Evolutionary conservation across 2,113 vertebrate genomes (phyloP), one percentile per base, ranked within the genome.

Genomic region (Syrrhaptes paradoxus): DNA sequence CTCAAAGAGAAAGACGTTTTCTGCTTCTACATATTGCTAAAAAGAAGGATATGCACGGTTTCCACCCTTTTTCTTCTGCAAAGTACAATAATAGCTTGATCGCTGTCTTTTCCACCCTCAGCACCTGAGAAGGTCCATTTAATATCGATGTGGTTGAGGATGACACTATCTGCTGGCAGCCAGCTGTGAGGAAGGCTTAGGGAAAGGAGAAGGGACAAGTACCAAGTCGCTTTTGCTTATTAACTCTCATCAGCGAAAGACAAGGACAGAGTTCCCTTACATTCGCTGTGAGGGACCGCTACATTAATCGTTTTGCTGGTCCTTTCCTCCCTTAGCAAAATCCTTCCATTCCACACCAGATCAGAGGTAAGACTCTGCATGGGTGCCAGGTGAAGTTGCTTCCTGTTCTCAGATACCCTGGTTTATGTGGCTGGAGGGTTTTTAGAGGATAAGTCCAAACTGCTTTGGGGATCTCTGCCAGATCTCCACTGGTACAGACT

Each of bases 111-210:
- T 76, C n/a, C 20, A 9, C 26, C 19, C 34, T 62, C 43, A 43
- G 21, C 1, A 0, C 32, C 22, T 2, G 1, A 87, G 43, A n/a
- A 46, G 1, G 17, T 34, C 24, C 8, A 7, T 75, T 84, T 65
- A 74, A 49, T 15, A 59, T 17, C 2, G 0, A 10, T 1, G 4
- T 9, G 13, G 34, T 48, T 80, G 43, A n/a, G 38, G 34, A 48
- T 36, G 34, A 29, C 1, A 2, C 9, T 79, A 48, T 67, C 22
- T 57, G 25, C 65, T 87, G 57, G 41, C 18, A 74, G 22, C n/a
- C 11, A 63, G 0, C 9, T 1, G 0, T 34, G 43, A 74, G 51
- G 20, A 83, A 22, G 17, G 7, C 14, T 65, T 71, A 45, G 13
- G 10, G 31, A 38, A 77, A 74, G 34, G 29, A 55, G 20, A 74